These are phyloP conservation scores for Drosophila glabriapex DNA, from an alignment of 2,888 invertebrate species.

Conservation along the genomic window DNA sequence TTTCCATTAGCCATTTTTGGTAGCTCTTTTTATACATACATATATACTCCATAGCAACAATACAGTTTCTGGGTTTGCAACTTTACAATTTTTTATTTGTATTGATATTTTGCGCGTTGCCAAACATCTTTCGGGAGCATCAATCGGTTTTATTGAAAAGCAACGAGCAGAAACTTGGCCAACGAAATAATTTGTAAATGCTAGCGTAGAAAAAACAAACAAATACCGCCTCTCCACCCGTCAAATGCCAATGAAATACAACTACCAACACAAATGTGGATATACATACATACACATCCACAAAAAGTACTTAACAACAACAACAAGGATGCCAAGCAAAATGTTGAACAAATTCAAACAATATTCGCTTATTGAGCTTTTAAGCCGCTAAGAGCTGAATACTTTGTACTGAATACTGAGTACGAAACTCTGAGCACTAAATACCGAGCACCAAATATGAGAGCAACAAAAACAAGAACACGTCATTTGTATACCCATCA, in stretches of 20 bases:
- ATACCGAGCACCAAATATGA: slow-evolving; percentile 4
- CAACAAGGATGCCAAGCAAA: slow-evolving; percentile 34
- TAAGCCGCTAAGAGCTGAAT: slow-evolving; percentile 63
- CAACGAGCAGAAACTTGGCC: slow-evolving; percentile 47
- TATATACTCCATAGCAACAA: not conserved
- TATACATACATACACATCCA: not conserved
- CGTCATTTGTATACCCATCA: slow-evolving; percentile 12
- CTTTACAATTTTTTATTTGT: slow-evolving; percentile 39
- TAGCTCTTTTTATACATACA: not conserved
- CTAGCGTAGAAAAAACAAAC: slow-evolving; percentile 22
- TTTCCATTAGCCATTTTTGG: slow-evolving; percentile 17
- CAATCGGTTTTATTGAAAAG: slow-evolving; percentile 50
- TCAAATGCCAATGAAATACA: slow-evolving; percentile 54
- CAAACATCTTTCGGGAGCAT: slow-evolving; percentile 25
- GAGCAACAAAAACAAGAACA: slow-evolving; percentile 1
- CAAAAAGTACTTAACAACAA: slow-evolving; percentile 9
- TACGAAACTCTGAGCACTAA: slow-evolving; percentile 8
- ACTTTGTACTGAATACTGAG: slow-evolving; percentile 21
- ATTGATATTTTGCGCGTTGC: slow-evolving; percentile 33
- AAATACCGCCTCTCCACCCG: slow-evolving; percentile 19
- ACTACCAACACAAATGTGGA: slow-evolving; percentile 6
- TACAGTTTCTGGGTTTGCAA: slow-evolving; percentile 8
- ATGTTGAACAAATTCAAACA: slow-evolving; percentile 66
- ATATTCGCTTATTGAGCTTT: slow-evolving; percentile 70
- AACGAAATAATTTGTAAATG: slow-evolving; percentile 64